Percentiles rank a stretch among this genome's conserved stretches.
Evolutionary conservation across 2,113 vertebrate genomes (phyloP).

Genomic region (Rhabdomys dilectus): DNA sequence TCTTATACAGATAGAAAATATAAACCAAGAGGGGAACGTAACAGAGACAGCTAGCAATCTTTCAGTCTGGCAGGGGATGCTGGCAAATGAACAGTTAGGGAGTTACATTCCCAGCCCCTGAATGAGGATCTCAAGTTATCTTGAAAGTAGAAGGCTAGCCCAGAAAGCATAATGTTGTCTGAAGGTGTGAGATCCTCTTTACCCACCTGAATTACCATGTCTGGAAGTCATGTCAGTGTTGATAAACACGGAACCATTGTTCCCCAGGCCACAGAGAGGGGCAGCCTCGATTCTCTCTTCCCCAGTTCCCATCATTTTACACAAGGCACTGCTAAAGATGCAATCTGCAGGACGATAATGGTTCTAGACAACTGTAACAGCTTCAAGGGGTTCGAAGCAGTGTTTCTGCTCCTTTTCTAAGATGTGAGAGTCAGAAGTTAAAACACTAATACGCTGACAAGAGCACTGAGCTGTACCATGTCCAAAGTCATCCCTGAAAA

Average conservation of each 20-base stretch:
- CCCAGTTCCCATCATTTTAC: background rate
- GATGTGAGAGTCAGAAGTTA: background rate
- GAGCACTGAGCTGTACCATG: fast-evolving
- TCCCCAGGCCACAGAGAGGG: background rate
- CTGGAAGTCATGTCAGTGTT: background rate
- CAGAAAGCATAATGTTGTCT: background rate
- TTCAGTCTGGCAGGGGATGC: background rate
- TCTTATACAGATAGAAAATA: background rate
- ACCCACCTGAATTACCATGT: background rate
- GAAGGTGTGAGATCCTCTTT: background rate
- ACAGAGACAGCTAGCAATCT: fast-evolving
- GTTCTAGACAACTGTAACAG: background rate
- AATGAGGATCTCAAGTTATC: background rate
- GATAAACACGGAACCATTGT: background rate
- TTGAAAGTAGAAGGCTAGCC: background rate
- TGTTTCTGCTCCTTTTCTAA: background rate
- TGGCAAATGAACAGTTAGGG: background rate
- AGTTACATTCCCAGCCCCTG: background rate
- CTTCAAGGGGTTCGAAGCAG: background rate
- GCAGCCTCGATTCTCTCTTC: fast-evolving
- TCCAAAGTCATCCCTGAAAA: background rate
- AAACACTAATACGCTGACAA: background rate
- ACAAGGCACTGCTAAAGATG: background rate
- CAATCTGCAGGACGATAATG: background rate
- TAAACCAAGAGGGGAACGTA: background rate